A percentile compares a stretch with the other conserved stretches of the same genome.
These are phyloP conservation scores for Scolopax mira DNA, from an alignment of 2,113 vertebrate genomes.

Conservation along the genomic window DNA sequence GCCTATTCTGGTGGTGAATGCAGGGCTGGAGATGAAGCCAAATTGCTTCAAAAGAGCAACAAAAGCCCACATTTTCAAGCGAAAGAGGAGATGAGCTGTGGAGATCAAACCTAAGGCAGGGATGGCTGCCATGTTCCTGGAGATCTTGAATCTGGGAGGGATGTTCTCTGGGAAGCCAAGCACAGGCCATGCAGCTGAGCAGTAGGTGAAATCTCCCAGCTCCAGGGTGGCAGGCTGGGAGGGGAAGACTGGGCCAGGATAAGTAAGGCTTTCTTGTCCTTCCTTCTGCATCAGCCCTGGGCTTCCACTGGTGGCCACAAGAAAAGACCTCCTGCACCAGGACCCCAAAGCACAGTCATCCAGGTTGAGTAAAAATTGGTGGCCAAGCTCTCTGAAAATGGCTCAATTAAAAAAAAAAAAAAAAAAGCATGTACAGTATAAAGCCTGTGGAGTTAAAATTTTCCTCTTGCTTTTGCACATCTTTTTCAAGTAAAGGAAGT, in stretches of 20 bases:
- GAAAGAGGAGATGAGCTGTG: background rate
- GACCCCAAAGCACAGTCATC: background rate
- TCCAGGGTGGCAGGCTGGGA: background rate
- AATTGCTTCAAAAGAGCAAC: background rate
- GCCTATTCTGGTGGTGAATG: background rate
- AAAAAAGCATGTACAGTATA: background rate
- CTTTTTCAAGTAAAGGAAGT: background rate
- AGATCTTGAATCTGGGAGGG: background rate
- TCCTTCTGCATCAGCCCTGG: background rate
- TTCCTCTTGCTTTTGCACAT: background rate
- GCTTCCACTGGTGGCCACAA: background rate
- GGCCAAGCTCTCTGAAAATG: background rate
- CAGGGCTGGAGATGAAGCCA: background rate
- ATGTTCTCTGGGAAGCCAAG: background rate
- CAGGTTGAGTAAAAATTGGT: background rate
- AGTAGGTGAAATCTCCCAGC: background rate
- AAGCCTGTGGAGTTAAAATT: background rate
- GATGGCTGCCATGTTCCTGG: background rate
- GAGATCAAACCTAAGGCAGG: background rate
- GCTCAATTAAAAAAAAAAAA: background rate
- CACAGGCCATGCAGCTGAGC: background rate
- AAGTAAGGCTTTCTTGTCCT: background rate
- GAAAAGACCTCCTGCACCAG: background rate
- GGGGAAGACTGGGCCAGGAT: background rate
- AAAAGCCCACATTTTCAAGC: background rate